These are phyloP conservation scores for Keiferia lycopersicella DNA, from an alignment of 2,888 invertebrate genomes.

Conservation along the genomic window DNA sequence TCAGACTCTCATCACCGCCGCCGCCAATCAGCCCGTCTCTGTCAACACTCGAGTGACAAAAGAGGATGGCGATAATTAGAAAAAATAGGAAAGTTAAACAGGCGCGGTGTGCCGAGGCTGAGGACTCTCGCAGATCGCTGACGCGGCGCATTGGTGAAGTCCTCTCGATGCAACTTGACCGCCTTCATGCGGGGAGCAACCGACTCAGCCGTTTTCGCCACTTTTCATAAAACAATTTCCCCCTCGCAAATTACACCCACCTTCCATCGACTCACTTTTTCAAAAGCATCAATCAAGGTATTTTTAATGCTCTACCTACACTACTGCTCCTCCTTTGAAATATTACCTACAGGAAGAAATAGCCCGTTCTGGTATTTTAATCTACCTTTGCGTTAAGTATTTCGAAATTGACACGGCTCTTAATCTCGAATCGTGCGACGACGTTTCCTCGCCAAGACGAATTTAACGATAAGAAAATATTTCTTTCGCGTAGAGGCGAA, in stretches of 20 bases:
- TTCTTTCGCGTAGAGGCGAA: conserved; percentile 64
- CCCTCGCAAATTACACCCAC: conserved; percentile 3
- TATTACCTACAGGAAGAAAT: neutral
- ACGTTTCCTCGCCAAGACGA: conserved; percentile 40
- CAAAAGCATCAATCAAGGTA: neutral
- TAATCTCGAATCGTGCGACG: conserved; percentile 52
- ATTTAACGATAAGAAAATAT: conserved; percentile 46
- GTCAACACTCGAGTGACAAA: conserved; percentile 57
- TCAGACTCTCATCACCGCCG: neutral
- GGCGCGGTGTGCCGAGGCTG: conserved; percentile 46
- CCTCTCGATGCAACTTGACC: conserved; percentile 68
- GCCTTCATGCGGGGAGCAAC: conserved; percentile 64
- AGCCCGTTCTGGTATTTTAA: conserved; percentile 8
- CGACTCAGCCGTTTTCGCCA: conserved; percentile 54
- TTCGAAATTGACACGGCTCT: conserved; percentile 52
- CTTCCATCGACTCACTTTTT: neutral
- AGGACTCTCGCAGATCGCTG: conserved; percentile 66
- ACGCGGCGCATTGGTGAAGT: conserved; percentile 44
- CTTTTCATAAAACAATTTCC: conserved; percentile 27
- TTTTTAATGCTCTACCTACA: neutral
- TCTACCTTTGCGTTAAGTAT: conserved; percentile 29
- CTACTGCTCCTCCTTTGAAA: neutral
- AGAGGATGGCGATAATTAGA: conserved; percentile 59
- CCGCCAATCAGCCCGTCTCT: conserved; percentile 60
- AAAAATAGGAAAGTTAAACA: conserved; percentile 42